Evolutionary conservation across 1,140 invertebrate genomes (phyloP).

Genomic region (Papilio dardanus): DNA sequence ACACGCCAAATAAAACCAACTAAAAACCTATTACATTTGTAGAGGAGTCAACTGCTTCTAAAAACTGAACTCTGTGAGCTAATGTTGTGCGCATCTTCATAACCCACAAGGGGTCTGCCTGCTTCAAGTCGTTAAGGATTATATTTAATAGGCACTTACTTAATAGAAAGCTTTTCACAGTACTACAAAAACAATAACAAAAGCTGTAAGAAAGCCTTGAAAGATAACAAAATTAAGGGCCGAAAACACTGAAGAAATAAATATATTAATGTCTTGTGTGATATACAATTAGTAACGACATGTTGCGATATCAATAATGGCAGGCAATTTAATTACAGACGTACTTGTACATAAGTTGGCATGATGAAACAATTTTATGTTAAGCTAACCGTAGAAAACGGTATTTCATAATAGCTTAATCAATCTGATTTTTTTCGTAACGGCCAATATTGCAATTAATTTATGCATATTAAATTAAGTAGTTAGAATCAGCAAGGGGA

Average conservation of each 20-base stretch:
- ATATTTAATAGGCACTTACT: too few relatives aligned
- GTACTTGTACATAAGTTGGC: slow-evolving; percentile 26
- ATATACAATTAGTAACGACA: neutral
- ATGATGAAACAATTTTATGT: slow-evolving; percentile 21
- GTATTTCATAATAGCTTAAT: slow-evolving; percentile 3
- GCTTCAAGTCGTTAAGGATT: too few relatives aligned
- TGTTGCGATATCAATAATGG: slow-evolving; percentile 29
- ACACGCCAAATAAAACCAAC: neutral
- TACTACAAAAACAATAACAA: too few relatives aligned
- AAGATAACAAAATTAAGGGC: too few relatives aligned
- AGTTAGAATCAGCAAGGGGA: neutral
- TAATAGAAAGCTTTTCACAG: too few relatives aligned
- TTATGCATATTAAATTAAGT: neutral
- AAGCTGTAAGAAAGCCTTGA: too few relatives aligned
- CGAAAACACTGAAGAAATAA: neutral
- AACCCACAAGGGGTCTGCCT: too few relatives aligned
- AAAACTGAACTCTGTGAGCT: too few relatives aligned
- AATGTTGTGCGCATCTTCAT: too few relatives aligned
- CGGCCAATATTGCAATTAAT: neutral
- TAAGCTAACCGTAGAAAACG: neutral
- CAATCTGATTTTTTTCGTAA: neutral
- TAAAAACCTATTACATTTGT: too few relatives aligned
- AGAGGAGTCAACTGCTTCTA: too few relatives aligned
- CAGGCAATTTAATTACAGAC: slow-evolving; percentile 7
- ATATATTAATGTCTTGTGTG: neutral